Evolutionary conservation across 2,113 vertebrate genomes (phyloP), one percentile per base, ranked within the genome.

Genomic region (Acanthisitta chloris): DNA sequence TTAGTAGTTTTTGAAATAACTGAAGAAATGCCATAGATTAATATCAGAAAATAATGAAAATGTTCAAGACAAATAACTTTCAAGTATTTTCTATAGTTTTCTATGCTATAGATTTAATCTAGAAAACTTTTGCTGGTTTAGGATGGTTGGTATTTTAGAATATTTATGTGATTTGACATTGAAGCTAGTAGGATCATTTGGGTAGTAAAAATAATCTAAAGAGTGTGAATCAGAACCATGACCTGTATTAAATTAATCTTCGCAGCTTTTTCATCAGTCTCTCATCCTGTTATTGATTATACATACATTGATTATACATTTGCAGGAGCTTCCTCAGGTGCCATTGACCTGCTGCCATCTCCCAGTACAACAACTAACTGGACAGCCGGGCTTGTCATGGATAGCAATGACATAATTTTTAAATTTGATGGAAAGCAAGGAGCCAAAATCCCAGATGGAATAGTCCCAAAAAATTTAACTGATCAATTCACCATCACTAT

Each of bases 401-500:
- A 99, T 96, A 99, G 98, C 59, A 98, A 97, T 25, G 99, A 99
- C 73, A 98, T 99, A 88, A 99, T 99, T 96, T 99, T 99, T 97
- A 98, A 98, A 92, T 99, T 99, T 87, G 99, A 99, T 33, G 99
- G 99, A 85, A 98, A 97, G 38, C 99, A 99, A 95, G 99, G 99
- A 15, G 99, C 99, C 34, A 99, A 99, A 97, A 99, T 99, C 71
- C 99, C 99, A 0, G 99, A 99, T 66, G 98, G 98, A 96, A 99
- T 99, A 93, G 99, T 99, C 45, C 99, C 99, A 0, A 99, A 99
- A 98, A 99, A 99, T 96, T 98, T 99, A 94, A 99, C 99, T 3
- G 99, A 99, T 94, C 99, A 99, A 89, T 99, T 99, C 98, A 99
- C 99, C 71, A 99, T 99, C 91, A 98, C 98, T 29, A 98, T 99